Evolutionary conservation across 2,888 invertebrate species (phyloP), one percentile per base, ranked within the genome.

Genomic region (Lithophane ornitopus): DNA sequence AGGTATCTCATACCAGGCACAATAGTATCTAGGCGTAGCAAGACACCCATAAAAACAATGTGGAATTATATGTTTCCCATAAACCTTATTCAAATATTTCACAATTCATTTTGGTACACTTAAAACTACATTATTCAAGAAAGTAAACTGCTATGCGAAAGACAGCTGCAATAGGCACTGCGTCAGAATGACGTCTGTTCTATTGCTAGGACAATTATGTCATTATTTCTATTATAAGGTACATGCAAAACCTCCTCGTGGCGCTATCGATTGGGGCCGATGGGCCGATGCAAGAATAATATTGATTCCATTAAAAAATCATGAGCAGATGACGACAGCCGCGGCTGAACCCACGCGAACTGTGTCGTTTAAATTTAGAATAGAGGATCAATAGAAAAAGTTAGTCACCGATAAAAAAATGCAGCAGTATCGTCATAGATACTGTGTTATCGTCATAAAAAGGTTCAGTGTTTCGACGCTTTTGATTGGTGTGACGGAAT

Each of bases 281-380:
- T 63, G 41, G 44, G 52, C 61, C 67, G 14, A 73, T 82, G 80
- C 77, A 84, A 58, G 65, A 26, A 54, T 59, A 71, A 74, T 74
- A 83, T 84, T 66, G 81, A 84, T 77, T 84, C 41, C 46, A 84
- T 83, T 78, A 83, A 81, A 74, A 74, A 77, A 76, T 76, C 76
- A 82, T 80, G 22, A 76, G 1, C 41, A n/a, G 49, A 70, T 82
- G 71, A 80, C 69, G 61, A 62, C 63, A 76, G 34, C 9, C 59
- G 58, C 52, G 34, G 22, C 14, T 34, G 34, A 56, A 54, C 65
- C 49, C 63, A 79, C 77, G 68, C 77, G 12, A 84, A 84, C 66
- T 58, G 58, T 82, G 81, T 49, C 79, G 54, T 67, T 74, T 74
- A 78, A 63, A 67, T 63, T 81, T 68, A 79, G 81, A 81, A 77